Evolutionary conservation across 2,888 invertebrate genomes (phyloP).

Genomic region (Brenthis ino): DNA sequence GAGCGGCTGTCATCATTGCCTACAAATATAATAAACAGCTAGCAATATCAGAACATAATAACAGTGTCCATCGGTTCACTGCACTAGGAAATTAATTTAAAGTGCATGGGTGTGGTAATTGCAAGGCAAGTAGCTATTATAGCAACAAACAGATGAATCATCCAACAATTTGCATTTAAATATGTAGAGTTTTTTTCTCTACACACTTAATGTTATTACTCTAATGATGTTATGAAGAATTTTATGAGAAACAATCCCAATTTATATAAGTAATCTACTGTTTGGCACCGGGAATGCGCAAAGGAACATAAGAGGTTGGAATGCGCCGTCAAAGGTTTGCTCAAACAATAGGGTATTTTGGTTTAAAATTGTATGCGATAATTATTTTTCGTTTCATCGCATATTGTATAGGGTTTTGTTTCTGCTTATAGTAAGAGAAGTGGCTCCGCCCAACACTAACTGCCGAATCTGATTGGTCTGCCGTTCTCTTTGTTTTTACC

Average conservation of each 20-base stretch:
- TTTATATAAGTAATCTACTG: not conserved
- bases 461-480: constrained; percentile 67
- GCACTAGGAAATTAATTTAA: constrained; percentile 75
- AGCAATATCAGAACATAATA: constrained; percentile 66
- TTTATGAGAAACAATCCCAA: no score
- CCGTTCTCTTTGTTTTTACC: constrained; percentile 66
- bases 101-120: constrained; percentile 73
- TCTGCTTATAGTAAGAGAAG: constrained; percentile 62
- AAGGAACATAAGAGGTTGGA: constrained; percentile 33
- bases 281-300: constrained; percentile 22
- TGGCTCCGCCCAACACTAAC: constrained; percentile 67
- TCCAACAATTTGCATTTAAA: constrained; percentile 60
- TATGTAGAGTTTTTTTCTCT: constrained; percentile 29
- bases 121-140: constrained; percentile 67
- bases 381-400: constrained; percentile 67
- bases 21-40: constrained; percentile 52
- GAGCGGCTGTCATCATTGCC: constrained; percentile 40
- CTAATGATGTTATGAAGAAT: no score
- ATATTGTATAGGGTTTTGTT: constrained; percentile 67
- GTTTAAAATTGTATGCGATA: constrained; percentile 60
- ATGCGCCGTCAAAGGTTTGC: constrained; percentile 36
- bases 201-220: not conserved
- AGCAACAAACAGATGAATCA: constrained; percentile 67
- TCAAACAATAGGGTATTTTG: constrained; percentile 41
- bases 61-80: constrained; percentile 57